Base-by-base conservation (phyloP, 2,888 invertebrate genomes). In the Archips crataeganus region DNA sequence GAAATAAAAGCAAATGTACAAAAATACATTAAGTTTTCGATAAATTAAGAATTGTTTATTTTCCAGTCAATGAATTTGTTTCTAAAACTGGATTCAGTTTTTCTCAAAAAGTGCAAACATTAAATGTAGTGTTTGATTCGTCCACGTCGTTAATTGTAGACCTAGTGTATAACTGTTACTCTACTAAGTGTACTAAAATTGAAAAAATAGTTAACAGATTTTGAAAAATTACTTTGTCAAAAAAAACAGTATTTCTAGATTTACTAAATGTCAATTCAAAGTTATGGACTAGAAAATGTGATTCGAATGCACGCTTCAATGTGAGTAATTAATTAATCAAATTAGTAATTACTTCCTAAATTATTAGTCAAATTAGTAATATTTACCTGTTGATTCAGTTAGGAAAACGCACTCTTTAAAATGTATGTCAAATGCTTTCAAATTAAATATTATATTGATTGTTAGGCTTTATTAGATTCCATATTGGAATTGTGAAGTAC, bases 381-480 rank as follows among this genome's bases (percentile, higher is more conserved):
- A 32, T 59, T 49, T 23, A 71, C 61, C 47, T 68, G 68, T 73
- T 73, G 47, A 45, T 67, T 67, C 45, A 63, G 47, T 64, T 73
- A 32, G 11, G 10, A 51, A 10, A 36, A 39, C 59, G 59, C 62
- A 64, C 64, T 68, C 3, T 54, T 39, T 47, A 64, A 54, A 59
- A 32, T 51, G 62, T 67, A 47, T 54, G 32, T 54, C 51, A 67
- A 61, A 66, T 66, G 66, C 71, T 71, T 73, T 69, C 15, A 60
- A 69, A 60, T 36, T 51, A 65, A 49, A 60, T 60, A 36, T 62
- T 60, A 36, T 62, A 47, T 54, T 42, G 32, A 66, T 71, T 69
- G 64, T 68, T 73, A 73, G 49, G 42, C 59, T 73, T 68, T 60
- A 59, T 63, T 68, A 73, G 62, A 32, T 65, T 51, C 49, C 49